Evolutionary conservation across 2,113 vertebrate genomes (phyloP).

Genomic region (Perca flavescens): DNA sequence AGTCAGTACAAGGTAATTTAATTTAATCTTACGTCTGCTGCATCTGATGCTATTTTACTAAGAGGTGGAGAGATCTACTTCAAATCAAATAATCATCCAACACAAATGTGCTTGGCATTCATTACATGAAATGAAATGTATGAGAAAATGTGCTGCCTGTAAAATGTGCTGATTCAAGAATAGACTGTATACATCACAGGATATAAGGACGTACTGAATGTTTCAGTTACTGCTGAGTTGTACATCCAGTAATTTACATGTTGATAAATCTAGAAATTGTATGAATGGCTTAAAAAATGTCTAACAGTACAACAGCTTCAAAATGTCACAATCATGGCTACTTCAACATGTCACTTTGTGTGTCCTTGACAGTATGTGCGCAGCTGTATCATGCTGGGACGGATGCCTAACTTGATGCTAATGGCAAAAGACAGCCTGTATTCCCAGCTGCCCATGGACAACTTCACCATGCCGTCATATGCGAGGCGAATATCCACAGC

Average conservation of each 20-base stretch:
- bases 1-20: conserved; percentile 97
- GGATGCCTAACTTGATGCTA: conserved; percentile 98
- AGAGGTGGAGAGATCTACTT: conserved; percentile 28
- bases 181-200: neutral
- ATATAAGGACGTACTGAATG: conserved; percentile 3
- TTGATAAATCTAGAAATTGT: conserved; percentile 1
- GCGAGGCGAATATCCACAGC: conserved; percentile 97
- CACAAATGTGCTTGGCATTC: conserved; percentile 37
- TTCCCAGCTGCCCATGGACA: conserved; percentile 93
- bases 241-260: conserved; percentile 2
- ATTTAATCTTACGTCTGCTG: conserved; percentile 48
- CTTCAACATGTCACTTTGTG: conserved; percentile 39
- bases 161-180: conserved; percentile 27
- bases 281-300: conserved; percentile 37
- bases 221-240: conserved; percentile 15
- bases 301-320: conserved; percentile 3
- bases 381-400: conserved; percentile 98
- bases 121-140: conserved; percentile 36
- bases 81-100: conserved; percentile 52
- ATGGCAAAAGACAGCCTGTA: conserved; percentile 99
- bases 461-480: conserved; percentile 97
- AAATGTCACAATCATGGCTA: conserved; percentile 34
- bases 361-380: conserved; percentile 90
- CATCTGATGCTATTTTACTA: conserved; percentile 41
- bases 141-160: conserved; percentile 21